Evolutionary conservation across 2,888 invertebrate species (phyloP).

Genomic region (Apodemia duryi): DNA sequence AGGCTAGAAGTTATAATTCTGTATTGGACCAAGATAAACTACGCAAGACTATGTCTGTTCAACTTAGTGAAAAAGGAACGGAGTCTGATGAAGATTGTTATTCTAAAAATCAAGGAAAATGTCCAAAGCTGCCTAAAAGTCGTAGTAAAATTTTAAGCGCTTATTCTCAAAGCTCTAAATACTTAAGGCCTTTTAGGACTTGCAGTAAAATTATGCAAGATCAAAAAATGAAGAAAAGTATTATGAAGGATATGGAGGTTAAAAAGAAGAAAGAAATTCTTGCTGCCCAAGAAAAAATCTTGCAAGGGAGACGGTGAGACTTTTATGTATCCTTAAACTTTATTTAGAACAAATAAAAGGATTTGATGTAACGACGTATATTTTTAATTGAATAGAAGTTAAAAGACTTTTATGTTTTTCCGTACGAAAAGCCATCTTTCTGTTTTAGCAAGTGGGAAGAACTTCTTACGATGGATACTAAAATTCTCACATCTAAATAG

Average conservation of each 20-base stretch:
- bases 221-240: constrained; percentile 55
- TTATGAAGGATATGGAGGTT: constrained; percentile 71
- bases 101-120: constrained; percentile 52
- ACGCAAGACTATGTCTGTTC: constrained; percentile 44
- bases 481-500: too few species aligned
- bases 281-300: constrained; percentile 70
- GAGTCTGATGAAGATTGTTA: constrained; percentile 48
- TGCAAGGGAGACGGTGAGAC: constrained; percentile 81
- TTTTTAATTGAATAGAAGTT: too few species aligned
- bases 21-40: constrained; percentile 49
- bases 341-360: too few species aligned
- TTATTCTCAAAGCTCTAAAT: constrained; percentile 66
- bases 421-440: too few species aligned
- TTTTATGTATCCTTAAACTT: too few species aligned
- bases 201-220: constrained; percentile 43
- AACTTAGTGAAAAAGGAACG: constrained; percentile 54
- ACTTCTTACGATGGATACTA: too few species aligned
- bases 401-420: too few species aligned
- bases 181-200: constrained; percentile 43
- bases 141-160: constrained; percentile 59
- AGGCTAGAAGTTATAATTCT: constrained; percentile 56
- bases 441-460: too few species aligned
- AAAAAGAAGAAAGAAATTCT: constrained; percentile 78
- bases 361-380: too few species aligned
- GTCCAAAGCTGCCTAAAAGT: constrained; percentile 57